phyloP scores from a whole-genome alignment of 2,888 invertebrate genomes.

The Neoascia interrupta region DNA sequence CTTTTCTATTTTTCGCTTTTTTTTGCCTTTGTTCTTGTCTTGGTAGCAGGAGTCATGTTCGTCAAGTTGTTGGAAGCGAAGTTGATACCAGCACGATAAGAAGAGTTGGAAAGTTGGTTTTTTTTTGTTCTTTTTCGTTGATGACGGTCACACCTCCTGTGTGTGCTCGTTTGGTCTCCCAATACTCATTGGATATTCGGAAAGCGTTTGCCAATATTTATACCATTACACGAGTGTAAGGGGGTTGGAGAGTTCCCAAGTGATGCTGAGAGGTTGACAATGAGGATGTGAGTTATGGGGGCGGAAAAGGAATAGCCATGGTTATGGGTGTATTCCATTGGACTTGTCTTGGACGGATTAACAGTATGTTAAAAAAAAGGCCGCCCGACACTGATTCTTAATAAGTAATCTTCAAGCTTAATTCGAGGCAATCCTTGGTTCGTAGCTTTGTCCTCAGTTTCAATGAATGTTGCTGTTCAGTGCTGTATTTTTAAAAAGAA shows the following conservation, averaged over 20 bases:
- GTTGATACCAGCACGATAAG: conserved; percentile 42
- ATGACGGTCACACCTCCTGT: not conserved
- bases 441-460: no score
- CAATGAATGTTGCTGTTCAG: no score
- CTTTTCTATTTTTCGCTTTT: conserved; percentile 34
- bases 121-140: no score
- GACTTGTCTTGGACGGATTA: conserved; percentile 17
- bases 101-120: no score
- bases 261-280: conserved; percentile 22
- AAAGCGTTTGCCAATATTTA: conserved; percentile 62
- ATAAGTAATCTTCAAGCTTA: no score
- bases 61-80: conserved; percentile 44
- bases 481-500: no score
- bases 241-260: conserved; percentile 31
- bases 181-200: conserved; percentile 52
- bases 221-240: conserved; percentile 37
- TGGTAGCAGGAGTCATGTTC: conserved; percentile 46
- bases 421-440: no score
- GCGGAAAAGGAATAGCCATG: conserved; percentile 46
- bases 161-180: not conserved
- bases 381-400: no score
- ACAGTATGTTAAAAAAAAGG: no score
- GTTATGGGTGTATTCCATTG: conserved; percentile 36
- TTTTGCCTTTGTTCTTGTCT: conserved; percentile 3
- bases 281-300: no score